Conservation (phyloP, 2,797 vertebrate genomes). For the Sardinella longiceps region DNA sequence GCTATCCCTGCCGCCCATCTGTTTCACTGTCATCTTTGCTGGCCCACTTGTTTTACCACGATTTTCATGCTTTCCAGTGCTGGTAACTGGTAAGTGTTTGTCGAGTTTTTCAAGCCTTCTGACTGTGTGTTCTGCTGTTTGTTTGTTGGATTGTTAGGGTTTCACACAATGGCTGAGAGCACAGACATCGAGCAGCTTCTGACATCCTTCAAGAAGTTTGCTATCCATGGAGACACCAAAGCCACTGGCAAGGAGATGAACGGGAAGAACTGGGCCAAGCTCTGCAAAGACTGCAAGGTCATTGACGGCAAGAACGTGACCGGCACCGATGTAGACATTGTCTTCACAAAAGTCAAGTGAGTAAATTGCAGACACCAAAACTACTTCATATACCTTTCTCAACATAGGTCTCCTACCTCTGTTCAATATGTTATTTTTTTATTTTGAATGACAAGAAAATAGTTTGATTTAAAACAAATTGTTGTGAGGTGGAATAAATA, state of each 20-base stretch:
- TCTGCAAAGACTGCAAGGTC: constrained; percentile 97
- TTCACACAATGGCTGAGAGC: constrained; percentile 82
- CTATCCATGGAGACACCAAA: constrained; percentile 90
- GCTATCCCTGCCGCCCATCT: background rate
- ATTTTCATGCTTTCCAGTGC: background rate
- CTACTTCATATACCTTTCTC: background rate
- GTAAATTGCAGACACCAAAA: constrained; percentile 48
- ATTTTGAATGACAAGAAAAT: background rate
- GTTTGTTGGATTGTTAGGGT: constrained; percentile 36
- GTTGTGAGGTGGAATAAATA: background rate
- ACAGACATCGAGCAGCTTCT: constrained; percentile 79
- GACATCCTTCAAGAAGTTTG: constrained; percentile 87
- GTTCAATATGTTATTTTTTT: background rate
- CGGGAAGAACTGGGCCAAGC: constrained; percentile 96
- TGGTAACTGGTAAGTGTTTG: background rate
- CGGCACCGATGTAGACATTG: constrained; percentile 90
- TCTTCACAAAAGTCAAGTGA: constrained; percentile 98
- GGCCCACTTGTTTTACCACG: background rate
- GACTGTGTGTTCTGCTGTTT: background rate
- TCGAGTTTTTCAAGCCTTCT: background rate
- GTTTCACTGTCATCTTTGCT: background rate
- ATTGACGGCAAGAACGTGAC: constrained; percentile 85
- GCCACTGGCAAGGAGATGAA: constrained; percentile 91
- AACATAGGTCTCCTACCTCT: background rate
- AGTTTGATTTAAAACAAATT: background rate